Evolutionary conservation across 2,797 vertebrate genomes (phyloP), one percentile per base, ranked within the genome.

Genomic region (Notolepis coatsorum): DNA sequence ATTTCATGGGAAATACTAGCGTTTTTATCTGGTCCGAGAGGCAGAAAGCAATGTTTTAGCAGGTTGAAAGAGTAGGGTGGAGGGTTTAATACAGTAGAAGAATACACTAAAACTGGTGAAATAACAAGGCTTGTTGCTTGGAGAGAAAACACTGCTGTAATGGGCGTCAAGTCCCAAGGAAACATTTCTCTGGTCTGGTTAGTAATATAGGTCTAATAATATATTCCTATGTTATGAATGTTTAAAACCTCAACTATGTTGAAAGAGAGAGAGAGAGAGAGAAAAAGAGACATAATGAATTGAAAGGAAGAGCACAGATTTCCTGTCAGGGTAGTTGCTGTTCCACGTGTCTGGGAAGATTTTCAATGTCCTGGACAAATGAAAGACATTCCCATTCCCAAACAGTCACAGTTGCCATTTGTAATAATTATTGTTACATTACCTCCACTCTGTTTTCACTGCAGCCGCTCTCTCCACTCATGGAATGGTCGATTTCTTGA

Each of bases 131-230:
- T n/a, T 27, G 15, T 41, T 81, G 83, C 79, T 89, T 84, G 59
- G 71, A 88, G 79, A 87, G 79, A 86, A 88, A 88, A 85, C 80
- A 84, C 57, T 53, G 41, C 7, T 61, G 51, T 79, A 80, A 78
- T 73, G 49, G 78, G 65, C 47, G 69, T 31, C 37, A 13, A 21
- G 38, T 47, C 66, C 75, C 64, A 76, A 66, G 65, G 68, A 76
- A 79, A 84, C 79, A 71, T 64, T 50, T 55, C 48, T 35, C 28
- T 33, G 56, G 72, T 76, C 67, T 73, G 60, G 55, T n/a, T n/a
- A 56, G 69, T 73, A 79, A 83, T 58, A 55, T 70, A 48, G 30
- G 61, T 73, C n/a, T n/a, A n/a, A n/a, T n/a, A n/a, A n/a, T n/a
- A n/a, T n/a, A n/a, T 80, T 88, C 75, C 80, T 85, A 84, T 69